Base-by-base conservation (phyloP, 2,888 invertebrate species). In the Allophyes oxyacanthae region DNA sequence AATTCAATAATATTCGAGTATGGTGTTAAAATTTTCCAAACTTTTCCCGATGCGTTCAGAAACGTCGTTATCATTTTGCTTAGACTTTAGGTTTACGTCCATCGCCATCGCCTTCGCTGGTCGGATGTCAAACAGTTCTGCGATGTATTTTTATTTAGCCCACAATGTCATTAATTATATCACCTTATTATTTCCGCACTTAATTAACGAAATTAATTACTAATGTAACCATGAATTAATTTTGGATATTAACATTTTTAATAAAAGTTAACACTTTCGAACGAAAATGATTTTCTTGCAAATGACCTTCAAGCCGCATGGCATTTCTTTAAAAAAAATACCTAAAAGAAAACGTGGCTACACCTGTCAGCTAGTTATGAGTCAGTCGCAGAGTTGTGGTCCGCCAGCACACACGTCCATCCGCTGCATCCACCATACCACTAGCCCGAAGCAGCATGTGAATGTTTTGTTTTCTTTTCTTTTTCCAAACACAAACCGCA, bases 381-480 rank as follows among this genome's bases (percentile, higher is more conserved):
- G 30, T 40, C 30, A 65, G 71, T 89, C 89, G 88, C 89, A 88
- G 82, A 81, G 84, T 83, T 86, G 88, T 87, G 71, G 62, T 78
- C 83, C 80, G 75, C 81, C 78, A 76, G 73, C 76, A 73, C 81
- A 80, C 86, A 87, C 86, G 79, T 80, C 81, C 83, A 84, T 81
- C 77, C 86, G 88, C 89, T 86, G 89, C 92, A 92, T 92, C 90
- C 91, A 89, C 87, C 87, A 88, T 84, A 86, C 81, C 91, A 91
- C 88, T 79, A 90, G 90, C 89, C 90, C 86, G 79, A 86, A 87
- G 92, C 92, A 92, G 94, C 94, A 94, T 94, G 94, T 94, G 94
- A 94, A 94, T 94, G 94, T 94, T 94, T 94, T 92, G 85, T 93
- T 94, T 93, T 92, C 78, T 92, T 94, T 93, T 94, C 91, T 91